Evolutionary conservation across 1,140 invertebrate species (phyloP).

Genomic region (Cylas formicarius): DNA sequence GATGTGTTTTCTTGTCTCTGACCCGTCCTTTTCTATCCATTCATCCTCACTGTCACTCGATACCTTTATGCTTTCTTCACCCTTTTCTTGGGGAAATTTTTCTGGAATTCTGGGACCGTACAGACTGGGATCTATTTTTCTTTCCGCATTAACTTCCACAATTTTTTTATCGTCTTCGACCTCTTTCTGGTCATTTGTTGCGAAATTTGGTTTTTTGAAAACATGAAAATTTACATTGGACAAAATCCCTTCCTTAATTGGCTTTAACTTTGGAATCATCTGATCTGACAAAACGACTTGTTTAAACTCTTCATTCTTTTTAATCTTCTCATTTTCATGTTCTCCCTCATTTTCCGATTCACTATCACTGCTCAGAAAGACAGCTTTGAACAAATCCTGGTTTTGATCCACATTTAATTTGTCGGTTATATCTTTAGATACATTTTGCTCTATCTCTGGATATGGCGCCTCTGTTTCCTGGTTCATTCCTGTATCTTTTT

Average conservation of each 20-base stretch:
- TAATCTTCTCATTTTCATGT: slow-evolving; percentile 21
- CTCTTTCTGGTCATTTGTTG: slow-evolving; percentile 3
- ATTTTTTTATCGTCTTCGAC: slow-evolving; percentile 2
- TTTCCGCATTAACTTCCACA: slow-evolving; percentile 1
- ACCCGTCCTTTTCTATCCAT: slow-evolving; percentile 35
- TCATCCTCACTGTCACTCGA: slow-evolving; percentile 25
- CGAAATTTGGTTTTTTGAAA: slow-evolving; percentile 12
- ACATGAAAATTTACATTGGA: slow-evolving; percentile 32
- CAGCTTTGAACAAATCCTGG: slow-evolving; percentile 37
- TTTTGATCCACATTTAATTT: slow-evolving; percentile 36
- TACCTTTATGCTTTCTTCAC: not conserved
- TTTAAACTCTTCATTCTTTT: slow-evolving; percentile 25
- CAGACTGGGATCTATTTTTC: not conserved
- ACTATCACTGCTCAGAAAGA: slow-evolving; percentile 38
- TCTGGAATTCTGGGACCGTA: slow-evolving; percentile 37
- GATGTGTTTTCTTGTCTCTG: slow-evolving; percentile 23
- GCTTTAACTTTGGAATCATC: slow-evolving; percentile 38
- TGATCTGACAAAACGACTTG: slow-evolving; percentile 29
- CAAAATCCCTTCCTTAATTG: slow-evolving; percentile 37
- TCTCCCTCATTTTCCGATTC: slow-evolving; percentile 34
- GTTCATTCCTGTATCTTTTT: slow-evolving; percentile 12
- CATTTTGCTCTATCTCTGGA: slow-evolving; percentile 3
- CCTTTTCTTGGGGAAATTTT: slow-evolving; percentile 3
- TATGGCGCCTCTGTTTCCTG: slow-evolving; percentile 3
- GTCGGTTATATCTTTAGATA: slow-evolving; percentile 34